phyloP scores from a whole-genome alignment of 1,140 invertebrate genomes.

The Whitmania pigra region DNA sequence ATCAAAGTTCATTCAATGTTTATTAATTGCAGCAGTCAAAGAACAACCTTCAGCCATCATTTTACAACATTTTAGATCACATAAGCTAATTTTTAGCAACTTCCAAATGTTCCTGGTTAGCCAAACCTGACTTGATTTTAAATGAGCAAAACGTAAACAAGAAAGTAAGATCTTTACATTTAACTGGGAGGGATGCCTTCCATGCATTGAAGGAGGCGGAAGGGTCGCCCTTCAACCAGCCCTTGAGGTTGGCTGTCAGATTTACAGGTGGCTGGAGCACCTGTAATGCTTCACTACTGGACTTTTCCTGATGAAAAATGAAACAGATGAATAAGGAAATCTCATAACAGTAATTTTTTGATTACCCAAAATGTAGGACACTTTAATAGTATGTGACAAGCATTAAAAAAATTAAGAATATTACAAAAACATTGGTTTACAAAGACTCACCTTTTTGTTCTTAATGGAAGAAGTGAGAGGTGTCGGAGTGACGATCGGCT shows the following conservation, averaged over 20 bases:
- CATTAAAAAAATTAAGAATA: no score
- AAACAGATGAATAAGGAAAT: not conserved
- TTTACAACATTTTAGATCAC: no score
- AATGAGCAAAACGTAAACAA: not conserved
- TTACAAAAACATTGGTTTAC: no score
- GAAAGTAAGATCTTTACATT: conserved; percentile 27
- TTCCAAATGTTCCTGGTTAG: no score
- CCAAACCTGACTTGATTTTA: no score
- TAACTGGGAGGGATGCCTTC: conserved; percentile 47
- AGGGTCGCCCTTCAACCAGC: conserved; percentile 62
- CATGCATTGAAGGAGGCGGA: conserved; percentile 60
- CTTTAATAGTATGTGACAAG: no score
- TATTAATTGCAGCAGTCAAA: not conserved
- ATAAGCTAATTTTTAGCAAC: no score
- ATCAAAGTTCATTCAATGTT: no score
- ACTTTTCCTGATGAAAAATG: not conserved
- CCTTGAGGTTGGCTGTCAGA: conserved; percentile 31
- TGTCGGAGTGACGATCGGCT: conserved; percentile 46
- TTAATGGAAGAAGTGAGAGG: conserved; percentile 22
- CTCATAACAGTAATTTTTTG: not conserved
- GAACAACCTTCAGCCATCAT: not conserved
- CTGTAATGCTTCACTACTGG: not conserved
- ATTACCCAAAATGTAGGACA: not conserved
- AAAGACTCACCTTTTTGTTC: conserved; percentile 33
- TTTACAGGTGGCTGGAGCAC: not conserved